Conservation (phyloP, 2,113 vertebrate genomes). For the Istiophorus platypterus region DNA sequence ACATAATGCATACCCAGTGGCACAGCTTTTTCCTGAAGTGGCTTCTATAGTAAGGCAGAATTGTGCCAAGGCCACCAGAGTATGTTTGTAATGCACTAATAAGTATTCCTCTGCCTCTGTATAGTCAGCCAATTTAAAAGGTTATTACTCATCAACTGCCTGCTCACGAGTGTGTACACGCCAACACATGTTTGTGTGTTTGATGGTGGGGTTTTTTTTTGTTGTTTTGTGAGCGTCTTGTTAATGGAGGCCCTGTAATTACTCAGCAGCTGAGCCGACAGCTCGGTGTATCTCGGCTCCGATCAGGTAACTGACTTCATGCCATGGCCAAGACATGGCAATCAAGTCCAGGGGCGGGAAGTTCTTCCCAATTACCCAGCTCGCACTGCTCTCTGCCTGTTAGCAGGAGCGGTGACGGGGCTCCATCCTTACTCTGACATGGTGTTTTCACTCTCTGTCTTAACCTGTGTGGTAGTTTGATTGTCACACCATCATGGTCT, state of each 20-base stretch:
- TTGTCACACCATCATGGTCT: constrained; percentile 1
- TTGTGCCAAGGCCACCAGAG: constrained; percentile 11
- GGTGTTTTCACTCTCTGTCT: constrained; percentile 14
- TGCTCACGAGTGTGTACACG: neutral
- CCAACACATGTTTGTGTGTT: neutral
- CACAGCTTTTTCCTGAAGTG: constrained; percentile 26
- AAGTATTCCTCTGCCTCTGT: constrained; percentile 27
- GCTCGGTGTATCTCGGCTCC: constrained; percentile 31
- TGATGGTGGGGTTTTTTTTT: neutral
- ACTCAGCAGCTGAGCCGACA: constrained; percentile 45
- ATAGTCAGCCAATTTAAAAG: constrained; percentile 35
- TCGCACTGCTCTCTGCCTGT: constrained; percentile 43
- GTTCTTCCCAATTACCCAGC: constrained; percentile 68
- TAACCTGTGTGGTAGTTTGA: constrained; percentile 10
- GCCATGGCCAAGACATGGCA: constrained; percentile 42
- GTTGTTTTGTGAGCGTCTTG: constrained; percentile 26
- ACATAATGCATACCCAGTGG: constrained; percentile 55
- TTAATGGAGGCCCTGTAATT: constrained; percentile 55
- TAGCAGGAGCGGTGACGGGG: constrained; percentile 41
- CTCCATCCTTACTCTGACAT: constrained; percentile 35
- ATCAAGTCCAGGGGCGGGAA: constrained; percentile 55
- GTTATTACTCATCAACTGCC: constrained; percentile 52
- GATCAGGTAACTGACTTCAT: constrained; percentile 49
- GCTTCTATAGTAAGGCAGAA: neutral
- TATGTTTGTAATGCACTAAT: constrained; percentile 41